These are phyloP conservation scores for Rhinogobius similis DNA, from an alignment of 2,113 vertebrate genomes.

Conservation along the genomic window DNA sequence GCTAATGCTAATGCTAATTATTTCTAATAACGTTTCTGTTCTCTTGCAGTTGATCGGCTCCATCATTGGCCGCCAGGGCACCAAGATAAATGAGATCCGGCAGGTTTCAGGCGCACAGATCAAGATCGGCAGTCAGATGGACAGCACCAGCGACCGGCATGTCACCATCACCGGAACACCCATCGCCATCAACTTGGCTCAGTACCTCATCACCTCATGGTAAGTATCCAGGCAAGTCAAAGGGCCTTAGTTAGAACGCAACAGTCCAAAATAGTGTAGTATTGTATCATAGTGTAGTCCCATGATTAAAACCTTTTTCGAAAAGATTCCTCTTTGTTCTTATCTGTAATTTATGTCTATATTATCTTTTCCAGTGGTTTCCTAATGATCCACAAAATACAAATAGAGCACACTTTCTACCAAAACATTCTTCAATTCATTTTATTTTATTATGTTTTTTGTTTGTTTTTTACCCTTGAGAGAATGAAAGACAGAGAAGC, in stretches of 20 bases:
- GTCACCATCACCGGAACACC: conserved; percentile 92
- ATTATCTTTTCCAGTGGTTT: background rate
- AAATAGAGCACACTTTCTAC: background rate
- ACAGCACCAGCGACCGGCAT: conserved; percentile 88
- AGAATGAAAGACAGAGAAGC: background rate
- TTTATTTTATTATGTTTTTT: background rate
- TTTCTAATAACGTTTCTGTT: background rate
- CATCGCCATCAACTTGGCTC: conserved; percentile 90
- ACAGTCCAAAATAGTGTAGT: background rate
- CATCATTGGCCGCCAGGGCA: conserved; percentile 93
- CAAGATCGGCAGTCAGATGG: conserved; percentile 93
- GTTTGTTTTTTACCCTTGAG: background rate
- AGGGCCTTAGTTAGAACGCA: background rate
- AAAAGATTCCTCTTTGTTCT: background rate
- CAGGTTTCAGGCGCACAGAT: conserved; percentile 94
- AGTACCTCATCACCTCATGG: conserved; percentile 96
- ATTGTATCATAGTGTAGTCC: too few species aligned
- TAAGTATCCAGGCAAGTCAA: conserved; percentile 65
- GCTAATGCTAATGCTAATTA: background rate
- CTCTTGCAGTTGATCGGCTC: conserved; percentile 88
- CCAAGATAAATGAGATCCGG: conserved; percentile 72
- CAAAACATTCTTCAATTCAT: background rate
- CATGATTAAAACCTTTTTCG: background rate
- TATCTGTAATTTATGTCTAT: background rate
- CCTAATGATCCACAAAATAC: background rate